Evolutionary conservation across 2,797 vertebrate species (phyloP), one percentile per base, ranked within the genome.

Genomic region (Gallinago stenura): DNA sequence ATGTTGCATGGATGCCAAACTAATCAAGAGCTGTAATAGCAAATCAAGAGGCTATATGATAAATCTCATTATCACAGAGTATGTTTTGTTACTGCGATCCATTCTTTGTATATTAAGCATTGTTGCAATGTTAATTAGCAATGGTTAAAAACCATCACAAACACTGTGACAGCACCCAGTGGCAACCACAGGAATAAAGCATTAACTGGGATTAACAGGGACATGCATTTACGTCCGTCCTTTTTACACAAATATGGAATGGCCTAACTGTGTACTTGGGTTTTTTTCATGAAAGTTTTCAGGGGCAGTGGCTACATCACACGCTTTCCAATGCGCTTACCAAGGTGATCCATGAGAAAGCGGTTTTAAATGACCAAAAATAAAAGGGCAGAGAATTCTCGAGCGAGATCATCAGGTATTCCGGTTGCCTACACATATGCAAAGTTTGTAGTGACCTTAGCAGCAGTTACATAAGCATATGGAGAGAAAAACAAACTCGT

Each of bases 361-460:
- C 4, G 28, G 12, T 4, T 94, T 77, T 65, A 60, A 92, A 75
- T 50, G 33, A 64, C 35, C 20, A 82, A 76, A 93, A 86, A 45
- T 33, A 57, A 84, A 94, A 70, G 17, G 22, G 24, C 19, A 94
- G 70, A 50, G 68, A 79, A 77, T 89, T 92, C 51, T 46, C 37
- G 61, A 64, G 30, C 1, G 22, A 79, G 41, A 76, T 66, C 41
- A 76, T 58, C 7, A 41, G 60, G 73, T 91, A 71, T 84, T 86
- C 43, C 18, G 30, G n/a, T 70, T 84, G 56, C 50, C 80, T 79
- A 68, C 43, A 80, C 37, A 48, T 80, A 94, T 33, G 37, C 48
- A 90, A 89, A 79, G 41, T 39, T 96, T 76, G 51, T 35, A 57
- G 68, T 56, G 91, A 94, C 90, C 81, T 85, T 75, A 95, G 73